Evolutionary conservation across 2,888 invertebrate species (phyloP), one percentile per base, ranked within the genome.

Genomic region (Penaeus monodon): DNA sequence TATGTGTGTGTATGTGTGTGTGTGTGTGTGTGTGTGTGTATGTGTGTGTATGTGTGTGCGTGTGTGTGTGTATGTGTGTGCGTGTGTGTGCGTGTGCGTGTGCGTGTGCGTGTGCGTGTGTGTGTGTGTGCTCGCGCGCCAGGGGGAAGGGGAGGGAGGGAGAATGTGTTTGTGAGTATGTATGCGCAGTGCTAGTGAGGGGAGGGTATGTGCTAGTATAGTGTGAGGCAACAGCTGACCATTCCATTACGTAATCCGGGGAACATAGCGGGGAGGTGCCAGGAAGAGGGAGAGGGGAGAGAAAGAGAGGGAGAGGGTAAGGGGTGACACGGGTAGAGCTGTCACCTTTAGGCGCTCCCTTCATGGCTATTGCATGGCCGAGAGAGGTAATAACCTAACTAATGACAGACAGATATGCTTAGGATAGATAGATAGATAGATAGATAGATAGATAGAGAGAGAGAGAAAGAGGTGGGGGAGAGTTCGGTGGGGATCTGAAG

Each of bases 1-100:
- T 68, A 10, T 68, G 68, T 68, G 68, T 68, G 68, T 68, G 68
- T 68, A 10, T 8, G 68, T 68, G 68, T 68, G 68, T 68, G 68
- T 68, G 68, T 8, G 68, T 68, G 68, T 68, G 68, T 68, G 68
- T 8, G 68, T 8, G 68, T 68, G 68, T 68, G 68, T 68, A 10
- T 68, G 70, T 68, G 70, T 68, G 70, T 68, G 70, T 68, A n/a
- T 68, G 70, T 68, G 70, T 68, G 70, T 68, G 70, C 24, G 70
- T 68, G 70, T 68, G 70, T 68, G 70, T 68, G 70, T 68, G 70
- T 68, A n/a, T 68, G 70, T 68, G 70, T 68, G 70, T 68, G 70
- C 24, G 70, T 68, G 27, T 68, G 70, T 68, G 70, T 68, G 70
- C 24, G 70, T 29, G 70, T 29, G 70, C 24, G 27, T 68, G 27